phyloP scores from a whole-genome alignment of 2,888 invertebrate genomes.

The Tetragonisca angustula region DNA sequence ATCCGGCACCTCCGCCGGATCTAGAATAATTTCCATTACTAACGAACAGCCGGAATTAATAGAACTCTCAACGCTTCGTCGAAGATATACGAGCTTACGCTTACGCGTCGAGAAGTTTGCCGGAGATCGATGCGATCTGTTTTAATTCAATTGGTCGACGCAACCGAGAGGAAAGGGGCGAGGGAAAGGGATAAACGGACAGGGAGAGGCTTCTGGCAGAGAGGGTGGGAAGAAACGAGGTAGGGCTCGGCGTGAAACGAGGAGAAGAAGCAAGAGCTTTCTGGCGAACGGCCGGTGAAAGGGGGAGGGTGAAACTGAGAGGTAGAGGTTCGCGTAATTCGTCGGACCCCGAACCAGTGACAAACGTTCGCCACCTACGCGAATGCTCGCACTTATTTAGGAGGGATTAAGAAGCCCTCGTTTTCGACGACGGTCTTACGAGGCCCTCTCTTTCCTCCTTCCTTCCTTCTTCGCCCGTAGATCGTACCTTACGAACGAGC shows the following conservation, averaged over 20 bases:
- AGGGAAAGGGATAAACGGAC: slow-evolving; percentile 35
- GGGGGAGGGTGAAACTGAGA: slow-evolving; percentile 12
- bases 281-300: neutral
- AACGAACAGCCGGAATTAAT: slow-evolving; percentile 76
- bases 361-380: slow-evolving; percentile 69
- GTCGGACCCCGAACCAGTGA: slow-evolving; percentile 58
- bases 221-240: too few species aligned
- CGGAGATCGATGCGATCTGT: slow-evolving; percentile 70
- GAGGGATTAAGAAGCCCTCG: slow-evolving; percentile 70
- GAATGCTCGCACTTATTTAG: slow-evolving; percentile 70
- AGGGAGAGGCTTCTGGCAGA: neutral
- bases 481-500: too few species aligned
- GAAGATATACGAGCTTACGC: slow-evolving; percentile 55
- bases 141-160: slow-evolving; percentile 69
- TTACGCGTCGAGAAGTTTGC: slow-evolving; percentile 46
- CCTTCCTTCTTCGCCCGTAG: slow-evolving; percentile 22
- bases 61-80: slow-evolving; percentile 71
- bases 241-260: neutral
- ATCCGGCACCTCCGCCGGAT: slow-evolving; percentile 8
- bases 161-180: slow-evolving; percentile 32
- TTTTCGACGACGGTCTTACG: slow-evolving; percentile 58
- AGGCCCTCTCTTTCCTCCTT: slow-evolving; percentile 22
- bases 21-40: slow-evolving; percentile 72
- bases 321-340: slow-evolving; percentile 51
- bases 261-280: neutral